Conservation (phyloP, 2,888 invertebrate genomes). For the Patella pellucida region DNA sequence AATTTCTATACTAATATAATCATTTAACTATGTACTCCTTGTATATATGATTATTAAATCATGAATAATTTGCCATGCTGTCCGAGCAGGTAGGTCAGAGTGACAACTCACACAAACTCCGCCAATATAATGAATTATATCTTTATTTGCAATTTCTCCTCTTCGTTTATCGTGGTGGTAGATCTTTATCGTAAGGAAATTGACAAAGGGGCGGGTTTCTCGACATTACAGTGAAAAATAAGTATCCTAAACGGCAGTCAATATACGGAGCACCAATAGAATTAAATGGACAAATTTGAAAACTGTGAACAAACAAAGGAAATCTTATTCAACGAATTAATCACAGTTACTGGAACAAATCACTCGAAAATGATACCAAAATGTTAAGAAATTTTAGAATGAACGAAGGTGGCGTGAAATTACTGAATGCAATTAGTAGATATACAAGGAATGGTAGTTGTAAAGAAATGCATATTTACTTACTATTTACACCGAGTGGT, state of each 20-base stretch:
- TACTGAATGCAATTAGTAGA: neutral
- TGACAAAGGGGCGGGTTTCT: too few species aligned
- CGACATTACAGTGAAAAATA: too few species aligned
- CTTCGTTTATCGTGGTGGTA: too few species aligned
- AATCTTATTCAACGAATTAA: neutral
- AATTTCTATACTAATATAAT: conserved; percentile 5
- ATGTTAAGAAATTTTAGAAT: neutral
- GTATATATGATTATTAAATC: too few species aligned
- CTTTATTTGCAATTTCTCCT: too few species aligned
- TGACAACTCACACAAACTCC: neutral
- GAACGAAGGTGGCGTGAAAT: neutral
- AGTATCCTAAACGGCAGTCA: too few species aligned
- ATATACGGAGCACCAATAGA: too few species aligned
- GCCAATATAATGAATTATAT: too few species aligned
- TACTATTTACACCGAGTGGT: neutral
- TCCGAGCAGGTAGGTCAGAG: conserved; percentile 5
- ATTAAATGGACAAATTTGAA: neutral
- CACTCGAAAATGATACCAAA: neutral
- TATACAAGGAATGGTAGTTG: neutral
- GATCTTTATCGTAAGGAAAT: too few species aligned
- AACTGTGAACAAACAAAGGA: neutral
- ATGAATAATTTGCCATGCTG: conserved; percentile 7
- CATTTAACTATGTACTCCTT: neutral
- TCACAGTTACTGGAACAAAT: neutral
- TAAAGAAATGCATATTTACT: conserved; percentile 3